Percentiles rank a stretch among this genome's conserved stretches.
Evolutionary conservation across 2,888 invertebrate species (phyloP).

Genomic region (Drosophila ustulata): DNA sequence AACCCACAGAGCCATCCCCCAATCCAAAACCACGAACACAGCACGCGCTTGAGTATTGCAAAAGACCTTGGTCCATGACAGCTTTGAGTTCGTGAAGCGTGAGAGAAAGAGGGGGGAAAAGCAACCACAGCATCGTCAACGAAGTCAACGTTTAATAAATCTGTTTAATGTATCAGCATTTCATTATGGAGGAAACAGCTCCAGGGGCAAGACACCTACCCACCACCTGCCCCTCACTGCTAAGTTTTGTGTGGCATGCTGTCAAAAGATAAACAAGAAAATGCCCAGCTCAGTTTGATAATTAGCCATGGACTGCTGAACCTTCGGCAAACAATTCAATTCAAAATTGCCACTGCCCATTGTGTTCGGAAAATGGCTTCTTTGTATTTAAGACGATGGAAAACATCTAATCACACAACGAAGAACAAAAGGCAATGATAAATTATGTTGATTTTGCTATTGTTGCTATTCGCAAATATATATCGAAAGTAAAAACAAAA

Average conservation of each 20-base stretch:
- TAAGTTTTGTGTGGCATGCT: conserved; percentile 31
- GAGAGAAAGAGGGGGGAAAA: background rate
- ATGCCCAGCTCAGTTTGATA: conserved; percentile 48
- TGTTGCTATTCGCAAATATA: no score
- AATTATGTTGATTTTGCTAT: background rate
- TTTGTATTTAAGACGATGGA: background rate
- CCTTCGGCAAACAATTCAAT: conserved; percentile 4
- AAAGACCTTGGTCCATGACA: conserved; percentile 22
- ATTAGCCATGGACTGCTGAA: conserved; percentile 46
- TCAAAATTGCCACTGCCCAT: background rate
- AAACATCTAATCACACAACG: background rate
- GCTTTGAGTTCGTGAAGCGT: conserved; percentile 2
- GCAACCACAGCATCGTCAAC: conserved; percentile 9
- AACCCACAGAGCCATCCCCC: background rate
- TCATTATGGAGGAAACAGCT: conserved; percentile 59
- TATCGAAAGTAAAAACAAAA: no score
- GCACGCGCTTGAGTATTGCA: conserved; percentile 52
- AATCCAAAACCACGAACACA: conserved; percentile 51
- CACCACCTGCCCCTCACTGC: background rate
- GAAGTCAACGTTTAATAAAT: conserved; percentile 68
- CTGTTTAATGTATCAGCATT: conserved; percentile 76
- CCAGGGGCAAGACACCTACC: conserved; percentile 11
- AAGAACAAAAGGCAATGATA: background rate
- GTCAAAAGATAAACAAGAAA: conserved; percentile 54
- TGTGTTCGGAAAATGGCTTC: conserved; percentile 2